Evolutionary conservation across 2,888 invertebrate genomes (phyloP).

Genomic region (Drosophila mettleri): DNA sequence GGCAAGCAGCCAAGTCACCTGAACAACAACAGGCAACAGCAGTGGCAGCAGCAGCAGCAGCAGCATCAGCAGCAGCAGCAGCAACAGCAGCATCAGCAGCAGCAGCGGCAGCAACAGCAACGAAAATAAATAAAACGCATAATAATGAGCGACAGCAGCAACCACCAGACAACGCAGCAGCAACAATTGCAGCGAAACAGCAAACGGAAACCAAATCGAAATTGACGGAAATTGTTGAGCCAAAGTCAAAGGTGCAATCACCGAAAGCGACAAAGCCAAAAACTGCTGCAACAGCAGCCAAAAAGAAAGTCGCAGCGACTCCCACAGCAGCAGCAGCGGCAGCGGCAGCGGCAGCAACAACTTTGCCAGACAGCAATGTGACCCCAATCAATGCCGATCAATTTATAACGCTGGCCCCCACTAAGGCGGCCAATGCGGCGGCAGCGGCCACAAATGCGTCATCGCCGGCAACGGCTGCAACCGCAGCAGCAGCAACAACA

Average conservation of each 20-base stretch:
- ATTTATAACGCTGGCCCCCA: constrained; percentile 79
- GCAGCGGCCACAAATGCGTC: constrained; percentile 68
- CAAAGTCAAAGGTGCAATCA: constrained; percentile 78
- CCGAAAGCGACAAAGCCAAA: constrained; percentile 68
- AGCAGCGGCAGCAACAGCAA: constrained; percentile 59
- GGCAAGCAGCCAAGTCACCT: constrained; percentile 85
- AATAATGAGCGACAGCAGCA: constrained; percentile 60
- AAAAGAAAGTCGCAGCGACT: constrained; percentile 57
- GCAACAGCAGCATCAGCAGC: constrained; percentile 58
- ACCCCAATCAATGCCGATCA: constrained; percentile 83
- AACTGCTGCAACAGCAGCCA: constrained; percentile 54
- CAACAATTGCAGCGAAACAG: constrained; percentile 46
- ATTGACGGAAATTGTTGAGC: constrained; percentile 69
- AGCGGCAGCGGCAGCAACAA: constrained; percentile 39
- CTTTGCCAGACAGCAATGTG: constrained; percentile 70
- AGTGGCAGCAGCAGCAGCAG: constrained; percentile 61
- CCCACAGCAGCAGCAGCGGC: constrained; percentile 42
- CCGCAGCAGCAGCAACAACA: constrained; percentile 40
- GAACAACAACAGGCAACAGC: constrained; percentile 75
- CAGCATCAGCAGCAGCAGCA: constrained; percentile 60
- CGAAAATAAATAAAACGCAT: constrained; percentile 67
- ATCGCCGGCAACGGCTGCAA: constrained; percentile 53
- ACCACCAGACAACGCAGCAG: constrained; percentile 44
- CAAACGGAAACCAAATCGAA: constrained; percentile 73
- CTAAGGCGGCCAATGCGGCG: constrained; percentile 61